These are phyloP conservation scores for Sebastes nivosus DNA, from an alignment of 2,797 vertebrate species.

Conservation along the genomic window DNA sequence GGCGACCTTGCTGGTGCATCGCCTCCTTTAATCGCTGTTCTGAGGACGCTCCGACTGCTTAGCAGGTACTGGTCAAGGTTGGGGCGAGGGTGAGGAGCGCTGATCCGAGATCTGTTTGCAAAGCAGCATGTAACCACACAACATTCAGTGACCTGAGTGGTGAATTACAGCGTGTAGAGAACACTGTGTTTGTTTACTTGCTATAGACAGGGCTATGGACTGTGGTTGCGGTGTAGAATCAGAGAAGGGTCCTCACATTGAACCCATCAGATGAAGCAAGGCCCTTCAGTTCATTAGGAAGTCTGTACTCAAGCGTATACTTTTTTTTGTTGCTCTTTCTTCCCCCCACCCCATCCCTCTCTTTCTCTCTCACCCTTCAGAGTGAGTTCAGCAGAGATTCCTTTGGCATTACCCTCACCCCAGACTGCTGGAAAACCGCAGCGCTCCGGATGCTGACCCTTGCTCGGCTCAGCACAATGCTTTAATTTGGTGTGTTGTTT, in stretches of 20 bases:
- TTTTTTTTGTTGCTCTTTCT: constrained; percentile 40
- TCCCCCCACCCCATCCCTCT: background rate
- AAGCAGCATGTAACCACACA: constrained; percentile 77
- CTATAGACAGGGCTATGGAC: constrained; percentile 35
- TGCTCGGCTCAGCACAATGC: constrained; percentile 74
- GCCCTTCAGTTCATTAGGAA: constrained; percentile 73
- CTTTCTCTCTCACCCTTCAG: constrained; percentile 40
- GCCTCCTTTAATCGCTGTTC: constrained; percentile 76
- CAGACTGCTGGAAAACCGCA: constrained; percentile 73
- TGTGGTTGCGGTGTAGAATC: constrained; percentile 67
- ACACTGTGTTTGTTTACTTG: constrained; percentile 74
- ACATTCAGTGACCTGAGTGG: constrained; percentile 76
- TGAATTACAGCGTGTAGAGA: constrained; percentile 74
- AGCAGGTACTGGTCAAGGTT: constrained; percentile 80
- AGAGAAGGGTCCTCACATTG: constrained; percentile 62
- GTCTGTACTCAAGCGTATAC: constrained; percentile 50
- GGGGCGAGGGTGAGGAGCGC: constrained; percentile 71
- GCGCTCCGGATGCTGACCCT: constrained; percentile 77
- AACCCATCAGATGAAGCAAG: constrained; percentile 71
- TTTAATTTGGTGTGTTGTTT: constrained; percentile 82
- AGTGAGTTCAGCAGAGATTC: constrained; percentile 74
- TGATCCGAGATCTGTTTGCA: constrained; percentile 77
- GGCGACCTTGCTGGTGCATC: constrained; percentile 62
- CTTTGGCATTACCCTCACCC: constrained; percentile 75
- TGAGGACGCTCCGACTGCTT: constrained; percentile 72